Evolutionary conservation across 2,113 vertebrate species (phyloP).

Genomic region (Sinocyclocheilus maitianheensis): DNA sequence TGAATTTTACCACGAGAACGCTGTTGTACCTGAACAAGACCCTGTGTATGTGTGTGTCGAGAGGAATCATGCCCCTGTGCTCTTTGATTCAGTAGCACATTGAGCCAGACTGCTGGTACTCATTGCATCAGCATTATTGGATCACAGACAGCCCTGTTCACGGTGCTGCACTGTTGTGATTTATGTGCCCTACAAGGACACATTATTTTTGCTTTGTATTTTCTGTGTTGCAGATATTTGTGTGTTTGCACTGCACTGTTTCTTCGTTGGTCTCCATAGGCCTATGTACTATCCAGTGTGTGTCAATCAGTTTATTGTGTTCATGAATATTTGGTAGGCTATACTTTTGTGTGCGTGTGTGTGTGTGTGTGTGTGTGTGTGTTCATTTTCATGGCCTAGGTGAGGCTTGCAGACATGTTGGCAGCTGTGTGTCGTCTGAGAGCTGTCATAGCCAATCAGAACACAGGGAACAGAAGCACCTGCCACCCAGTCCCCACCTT

Average conservation of each 20-base stretch:
- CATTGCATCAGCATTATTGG: constrained; percentile 27
- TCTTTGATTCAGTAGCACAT: constrained; percentile 33
- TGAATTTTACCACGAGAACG: neutral
- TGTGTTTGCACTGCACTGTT: neutral
- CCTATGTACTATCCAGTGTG: neutral
- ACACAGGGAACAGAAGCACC: constrained; percentile 26
- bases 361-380: neutral
- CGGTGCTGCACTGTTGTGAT: neutral
- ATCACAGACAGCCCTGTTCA: constrained; percentile 28
- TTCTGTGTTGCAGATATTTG: neutral
- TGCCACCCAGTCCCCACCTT: constrained; percentile 31
- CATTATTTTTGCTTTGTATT: neutral
- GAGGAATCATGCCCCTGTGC: neutral
- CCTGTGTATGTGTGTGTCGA: neutral
- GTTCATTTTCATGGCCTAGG: constrained; percentile 7
- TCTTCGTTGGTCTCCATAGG: neutral
- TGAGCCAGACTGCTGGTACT: constrained; percentile 8
- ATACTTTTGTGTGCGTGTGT: neutral
- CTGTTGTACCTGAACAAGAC: neutral
- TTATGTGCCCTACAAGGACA: constrained; percentile 18
- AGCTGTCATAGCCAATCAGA: constrained; percentile 44
- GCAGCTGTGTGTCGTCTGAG: constrained; percentile 25
- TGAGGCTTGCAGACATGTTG: constrained; percentile 18
- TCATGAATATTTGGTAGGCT: neutral
- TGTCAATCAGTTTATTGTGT: neutral